Evolutionary conservation across 2,888 invertebrate species (phyloP).

Genomic region (Cybosia mesomella): DNA sequence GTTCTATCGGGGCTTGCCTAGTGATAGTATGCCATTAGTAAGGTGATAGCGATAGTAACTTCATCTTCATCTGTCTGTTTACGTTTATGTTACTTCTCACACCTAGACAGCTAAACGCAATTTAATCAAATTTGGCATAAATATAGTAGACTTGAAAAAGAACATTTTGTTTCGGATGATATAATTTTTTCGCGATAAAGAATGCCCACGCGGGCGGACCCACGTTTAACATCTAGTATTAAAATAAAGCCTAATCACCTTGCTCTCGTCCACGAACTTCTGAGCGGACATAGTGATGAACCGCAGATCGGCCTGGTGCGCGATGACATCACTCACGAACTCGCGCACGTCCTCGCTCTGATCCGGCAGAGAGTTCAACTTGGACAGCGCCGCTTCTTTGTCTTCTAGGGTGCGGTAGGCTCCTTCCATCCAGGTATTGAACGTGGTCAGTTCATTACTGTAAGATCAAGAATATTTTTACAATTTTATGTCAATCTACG

Average conservation of each 20-base stretch:
- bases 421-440: constrained; percentile 94
- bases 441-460: constrained; percentile 92
- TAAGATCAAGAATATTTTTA: constrained; percentile 10
- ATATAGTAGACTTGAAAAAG: too few species aligned
- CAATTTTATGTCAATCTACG: too few species aligned
- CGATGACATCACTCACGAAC: constrained; percentile 97
- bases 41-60: too few species aligned
- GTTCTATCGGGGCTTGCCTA: too few species aligned
- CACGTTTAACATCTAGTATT: background rate
- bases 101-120: too few species aligned
- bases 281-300: constrained; percentile 99
- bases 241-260: constrained; percentile 73
- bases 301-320: constrained; percentile 97
- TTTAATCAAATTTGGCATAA: too few species aligned
- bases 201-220: too few species aligned
- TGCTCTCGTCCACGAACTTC: constrained; percentile 98
- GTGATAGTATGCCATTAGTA: too few species aligned
- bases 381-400: constrained; percentile 93
- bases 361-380: constrained; percentile 90
- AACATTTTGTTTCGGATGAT: too few species aligned
- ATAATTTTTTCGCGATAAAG: too few species aligned
- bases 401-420: constrained; percentile 94
- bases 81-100: too few species aligned
- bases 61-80: too few species aligned
- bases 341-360: constrained; percentile 94